Base-by-base conservation (phyloP, 2,888 invertebrate genomes). In the Habroteleia sp. region DNA sequence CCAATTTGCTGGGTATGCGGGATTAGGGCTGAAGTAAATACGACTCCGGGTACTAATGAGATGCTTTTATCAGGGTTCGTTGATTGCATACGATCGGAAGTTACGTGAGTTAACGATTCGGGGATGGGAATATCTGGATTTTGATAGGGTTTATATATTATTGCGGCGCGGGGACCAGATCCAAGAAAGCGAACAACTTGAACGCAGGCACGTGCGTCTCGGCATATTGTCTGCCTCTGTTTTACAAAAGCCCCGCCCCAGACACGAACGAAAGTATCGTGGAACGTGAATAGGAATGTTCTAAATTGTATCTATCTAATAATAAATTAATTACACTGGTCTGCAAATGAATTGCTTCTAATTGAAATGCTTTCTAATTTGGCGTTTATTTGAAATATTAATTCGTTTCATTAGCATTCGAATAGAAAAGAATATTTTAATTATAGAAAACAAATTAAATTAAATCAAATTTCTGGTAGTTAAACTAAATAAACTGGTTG, bases 21-120 rank as follows among this genome's bases (percentile, higher is more conserved):
- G 44, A 56, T 60, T 60, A 44, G 20, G 14, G 29, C 10, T 35
- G 27, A 58, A 39, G 31, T 52, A 69, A 69, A 69, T 60, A 60
- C 52, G 35, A 8, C 8, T 3, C 33, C 20, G 23, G 11, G 3
- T 31, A 52, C 29, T 42, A 60, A 60, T 52, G 69, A 52, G 52
- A 69, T 60, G 60, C 52, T 44, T 62, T 69, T 69, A 69, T 69
- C 44, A 13, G 52, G 48, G 41, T 44, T 52, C 37, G 13, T 17
- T 37, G 52, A 62, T 69, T 62, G 60, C 23, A 16, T 42, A 37
- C 14, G 48, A 60, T 69, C 31, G 42, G 14, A 35, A 29, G 23
- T 37, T 54, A 39, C 42, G 52, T 35, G 44, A 63, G 27, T 60
- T 44, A 17, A 3, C 29, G 23, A 29, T 39, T 3, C 16, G 6